Percentiles rank a stretch among this genome's conserved stretches.
Evolutionary conservation across 2,888 invertebrate genomes (phyloP).

Genomic region (Craniophora ligustri): DNA sequence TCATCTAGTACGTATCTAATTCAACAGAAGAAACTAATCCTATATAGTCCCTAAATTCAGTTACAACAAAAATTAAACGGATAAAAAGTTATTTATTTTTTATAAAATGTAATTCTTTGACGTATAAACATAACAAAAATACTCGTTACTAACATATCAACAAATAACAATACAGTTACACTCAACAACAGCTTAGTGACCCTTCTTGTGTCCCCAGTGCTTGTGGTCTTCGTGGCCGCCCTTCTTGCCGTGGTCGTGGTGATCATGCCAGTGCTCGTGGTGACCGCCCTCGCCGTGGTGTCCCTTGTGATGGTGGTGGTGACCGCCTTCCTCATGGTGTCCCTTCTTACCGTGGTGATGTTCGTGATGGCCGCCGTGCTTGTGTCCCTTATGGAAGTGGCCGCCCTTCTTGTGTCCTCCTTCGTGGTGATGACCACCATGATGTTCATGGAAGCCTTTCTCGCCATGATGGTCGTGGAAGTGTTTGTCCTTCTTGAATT

Average conservation of each 20-base stretch:
- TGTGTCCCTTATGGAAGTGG: constrained; percentile 93
- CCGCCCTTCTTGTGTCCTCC: constrained; percentile 94
- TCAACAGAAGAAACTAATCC: no score
- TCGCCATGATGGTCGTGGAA: constrained; percentile 95
- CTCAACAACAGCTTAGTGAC: constrained; percentile 68
- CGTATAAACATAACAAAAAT: constrained; percentile 69
- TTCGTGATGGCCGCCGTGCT: constrained; percentile 93
- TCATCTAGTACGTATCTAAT: no score
- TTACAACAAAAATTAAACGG: not conserved
- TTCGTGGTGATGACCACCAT: constrained; percentile 93
- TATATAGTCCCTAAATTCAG: no score
- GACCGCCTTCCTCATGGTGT: constrained; percentile 92
- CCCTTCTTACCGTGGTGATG: constrained; percentile 94
- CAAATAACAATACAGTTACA: constrained; percentile 67
- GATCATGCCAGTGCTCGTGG: constrained; percentile 92
- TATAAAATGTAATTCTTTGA: constrained; percentile 55
- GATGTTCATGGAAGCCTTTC: constrained; percentile 92
- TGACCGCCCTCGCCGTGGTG: constrained; percentile 93
- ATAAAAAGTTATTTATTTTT: constrained; percentile 30
- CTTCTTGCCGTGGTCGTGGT: constrained; percentile 93
- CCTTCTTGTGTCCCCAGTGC: constrained; percentile 91
- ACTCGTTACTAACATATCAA: constrained; percentile 62
- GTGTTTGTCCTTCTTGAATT: constrained; percentile 95
- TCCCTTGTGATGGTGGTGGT: constrained; percentile 93
- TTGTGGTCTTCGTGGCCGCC: constrained; percentile 94